These are phyloP conservation scores for Frankliniella fusca DNA, from an alignment of 2,888 invertebrate species.

Conservation along the genomic window DNA sequence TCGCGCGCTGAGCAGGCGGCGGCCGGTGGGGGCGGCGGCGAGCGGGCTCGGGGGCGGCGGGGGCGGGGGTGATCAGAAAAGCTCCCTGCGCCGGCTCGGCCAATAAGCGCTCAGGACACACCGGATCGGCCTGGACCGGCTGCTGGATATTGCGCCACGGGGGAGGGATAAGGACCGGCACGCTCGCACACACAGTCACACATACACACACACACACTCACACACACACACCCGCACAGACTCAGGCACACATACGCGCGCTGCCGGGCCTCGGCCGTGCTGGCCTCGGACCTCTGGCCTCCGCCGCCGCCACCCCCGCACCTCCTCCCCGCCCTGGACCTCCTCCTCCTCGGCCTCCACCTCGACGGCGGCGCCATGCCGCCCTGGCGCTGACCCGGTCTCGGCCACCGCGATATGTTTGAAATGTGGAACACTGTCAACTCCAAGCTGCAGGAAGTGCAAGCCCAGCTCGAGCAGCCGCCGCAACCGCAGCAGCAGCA, in stretches of 20 bases:
- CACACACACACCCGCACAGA: not conserved
- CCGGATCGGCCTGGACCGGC: no score
- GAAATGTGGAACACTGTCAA: constrained; percentile 78
- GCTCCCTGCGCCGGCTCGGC: no score
- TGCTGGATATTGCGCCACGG: not conserved
- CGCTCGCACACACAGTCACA: not conserved
- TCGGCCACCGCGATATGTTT: constrained; percentile 54
- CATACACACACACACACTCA: not conserved
- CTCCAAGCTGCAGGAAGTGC: constrained; percentile 61
- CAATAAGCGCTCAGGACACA: no score
- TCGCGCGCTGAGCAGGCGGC: no score
- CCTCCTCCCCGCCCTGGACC: not conserved
- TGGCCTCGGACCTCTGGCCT: not conserved
- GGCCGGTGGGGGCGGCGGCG: no score
- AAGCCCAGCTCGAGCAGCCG: constrained; percentile 53
- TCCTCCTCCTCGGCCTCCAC: not conserved
- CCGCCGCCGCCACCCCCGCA: not conserved
- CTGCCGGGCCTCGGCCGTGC: not conserved
- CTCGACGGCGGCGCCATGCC: constrained; percentile 3
- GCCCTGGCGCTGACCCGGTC: not conserved
- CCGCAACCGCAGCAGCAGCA: constrained; percentile 51
- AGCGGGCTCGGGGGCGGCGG: no score
- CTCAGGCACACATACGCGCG: not conserved
- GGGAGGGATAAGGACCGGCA: not conserved
- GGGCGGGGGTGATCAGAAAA: no score